Base-by-base conservation (phyloP, 2,888 invertebrate species). In the Athripsodes cinereus region DNA sequence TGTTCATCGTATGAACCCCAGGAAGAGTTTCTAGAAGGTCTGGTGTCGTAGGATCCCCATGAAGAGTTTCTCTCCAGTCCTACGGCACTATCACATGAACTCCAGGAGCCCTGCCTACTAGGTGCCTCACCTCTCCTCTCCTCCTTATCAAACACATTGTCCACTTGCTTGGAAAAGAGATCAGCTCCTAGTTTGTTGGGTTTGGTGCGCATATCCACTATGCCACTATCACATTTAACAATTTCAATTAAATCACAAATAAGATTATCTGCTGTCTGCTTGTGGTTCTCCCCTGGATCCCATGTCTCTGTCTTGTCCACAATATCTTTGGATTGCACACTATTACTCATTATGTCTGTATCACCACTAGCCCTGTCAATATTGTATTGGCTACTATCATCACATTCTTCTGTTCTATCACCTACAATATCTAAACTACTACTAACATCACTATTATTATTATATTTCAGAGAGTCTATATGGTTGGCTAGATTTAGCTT, bases 11-110 rank as follows among this genome's bases (percentile, higher is more conserved):
- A 87, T 6, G 86, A 86, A 13, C 86, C 85, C 83, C 86, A 86
- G 48, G 86, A 86, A 71, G 86, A 85, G 65, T 86, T 87, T 53
- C 87, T 74, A 34, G 85, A 83, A 1, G 86, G 84, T 46, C 85
- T 77, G 53, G 82, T 81, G 68, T 88, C 88, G 53, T 83, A 84
- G n/a, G 88, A 87, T 59, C 90, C 89, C 90, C 91, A 90, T 44
- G 90, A 90, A 64, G 90, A 86, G 69, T 90, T 89, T 40, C 76
- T 71, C 65, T 87, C 87, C 61, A 86, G 75, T 50, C 83, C 86
- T 34, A 88, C 86, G 22, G 88, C 89, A 69, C 89, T 88, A 72
- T 90, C 90, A 70, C 85, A 85, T 31, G 86, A 86, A 69, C 85
- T 85, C 87, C 89, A 88, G 52, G 89, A 89, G 71, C 86, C 87